These are phyloP conservation scores for Ferdinandea cuprea DNA, from an alignment of 2,888 invertebrate genomes.

Conservation along the genomic window DNA sequence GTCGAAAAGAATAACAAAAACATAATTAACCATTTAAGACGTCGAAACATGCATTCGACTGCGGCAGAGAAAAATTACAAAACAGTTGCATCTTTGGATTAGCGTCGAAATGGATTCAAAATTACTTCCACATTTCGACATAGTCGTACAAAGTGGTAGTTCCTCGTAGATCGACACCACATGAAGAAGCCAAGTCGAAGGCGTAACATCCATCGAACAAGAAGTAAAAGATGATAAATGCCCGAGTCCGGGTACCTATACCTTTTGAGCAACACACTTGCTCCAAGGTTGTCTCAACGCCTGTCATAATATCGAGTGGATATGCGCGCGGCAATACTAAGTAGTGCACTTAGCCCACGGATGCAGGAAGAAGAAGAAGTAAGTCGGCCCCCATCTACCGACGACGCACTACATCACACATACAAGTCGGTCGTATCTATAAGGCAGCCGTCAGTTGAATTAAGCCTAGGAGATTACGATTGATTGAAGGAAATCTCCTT, in stretches of 20 bases:
- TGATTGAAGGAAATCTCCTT: conserved; percentile 67
- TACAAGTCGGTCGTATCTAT: neutral
- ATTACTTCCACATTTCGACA: conserved; percentile 63
- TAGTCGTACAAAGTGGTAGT: neutral
- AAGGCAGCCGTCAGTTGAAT: conserved; percentile 54
- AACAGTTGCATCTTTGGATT: conserved; percentile 72
- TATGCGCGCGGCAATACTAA: conserved; percentile 25
- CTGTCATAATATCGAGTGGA: conserved; percentile 68
- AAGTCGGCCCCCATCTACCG: neutral
- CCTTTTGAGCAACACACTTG: conserved; percentile 57
- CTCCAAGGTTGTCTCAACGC: conserved; percentile 72
- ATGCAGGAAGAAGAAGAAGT: conserved; percentile 27
- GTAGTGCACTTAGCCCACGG: conserved; percentile 65
- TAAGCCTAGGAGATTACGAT: conserved; percentile 68
- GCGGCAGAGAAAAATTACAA: conserved; percentile 66
- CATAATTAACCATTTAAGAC: conserved; percentile 73
- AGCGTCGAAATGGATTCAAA: conserved; percentile 61
- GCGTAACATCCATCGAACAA: neutral
- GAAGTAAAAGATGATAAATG: conserved; percentile 34
- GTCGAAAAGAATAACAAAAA: conserved; percentile 53
- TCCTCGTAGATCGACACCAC: conserved; percentile 23
- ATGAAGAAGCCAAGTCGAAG: neutral
- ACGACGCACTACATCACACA: neutral
- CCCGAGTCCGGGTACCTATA: neutral
- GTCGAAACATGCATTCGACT: conserved; percentile 60